Evolutionary conservation across 2,797 vertebrate species (phyloP).

Genomic region (Anguilla marmorata): DNA sequence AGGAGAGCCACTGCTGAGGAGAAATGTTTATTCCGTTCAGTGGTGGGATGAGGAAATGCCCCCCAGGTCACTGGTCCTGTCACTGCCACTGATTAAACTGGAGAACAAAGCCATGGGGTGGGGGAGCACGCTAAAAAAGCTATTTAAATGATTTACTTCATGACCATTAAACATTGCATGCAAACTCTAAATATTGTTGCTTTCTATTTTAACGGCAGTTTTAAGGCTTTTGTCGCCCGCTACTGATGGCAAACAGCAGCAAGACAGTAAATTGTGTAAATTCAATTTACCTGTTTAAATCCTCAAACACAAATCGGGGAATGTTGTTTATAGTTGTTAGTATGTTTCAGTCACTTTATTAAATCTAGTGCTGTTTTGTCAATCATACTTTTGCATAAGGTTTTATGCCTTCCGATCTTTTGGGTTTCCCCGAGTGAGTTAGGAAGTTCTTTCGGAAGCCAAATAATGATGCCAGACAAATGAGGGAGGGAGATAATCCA

Average conservation of each 20-base stretch:
- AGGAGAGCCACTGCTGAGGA: slow-evolving; percentile 35
- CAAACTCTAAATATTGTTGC: slow-evolving; percentile 17
- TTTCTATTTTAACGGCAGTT: slow-evolving; percentile 1
- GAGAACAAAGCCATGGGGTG: not conserved
- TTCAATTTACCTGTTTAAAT: slow-evolving; percentile 1
- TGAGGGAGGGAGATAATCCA: not conserved
- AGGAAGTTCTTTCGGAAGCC: not conserved
- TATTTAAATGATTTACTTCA: slow-evolving; percentile 19
- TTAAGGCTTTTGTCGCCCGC: not conserved
- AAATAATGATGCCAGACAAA: not conserved
- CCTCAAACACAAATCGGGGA: not conserved
- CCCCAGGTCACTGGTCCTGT: slow-evolving; percentile 17
- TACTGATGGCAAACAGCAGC: not conserved
- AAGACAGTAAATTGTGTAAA: not conserved
- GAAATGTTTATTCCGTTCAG: slow-evolving; percentile 41
- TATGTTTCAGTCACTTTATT: not conserved
- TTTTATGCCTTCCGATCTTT: not conserved
- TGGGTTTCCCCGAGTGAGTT: not conserved
- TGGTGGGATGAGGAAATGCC: slow-evolving; percentile 31
- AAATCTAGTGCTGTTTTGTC: not conserved
- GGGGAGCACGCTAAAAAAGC: not conserved
- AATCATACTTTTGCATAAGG: not conserved
- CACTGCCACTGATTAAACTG: slow-evolving; percentile 22
- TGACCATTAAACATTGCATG: not conserved
- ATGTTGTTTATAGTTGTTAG: not conserved